phyloP scores from a whole-genome alignment of 2,113 vertebrate genomes.

The Cryptotis parvus region DNA sequence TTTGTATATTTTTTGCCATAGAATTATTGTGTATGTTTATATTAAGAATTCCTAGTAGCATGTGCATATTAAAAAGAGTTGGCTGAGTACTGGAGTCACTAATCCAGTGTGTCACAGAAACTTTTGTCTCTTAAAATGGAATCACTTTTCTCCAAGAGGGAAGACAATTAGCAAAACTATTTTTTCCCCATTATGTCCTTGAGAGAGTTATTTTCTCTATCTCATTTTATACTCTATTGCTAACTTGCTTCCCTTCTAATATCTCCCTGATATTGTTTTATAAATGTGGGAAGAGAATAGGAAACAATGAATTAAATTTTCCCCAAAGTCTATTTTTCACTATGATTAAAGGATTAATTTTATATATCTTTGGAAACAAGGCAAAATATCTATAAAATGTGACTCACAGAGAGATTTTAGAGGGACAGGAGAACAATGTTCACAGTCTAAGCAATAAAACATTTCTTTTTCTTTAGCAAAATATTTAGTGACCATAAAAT shows the following conservation, averaged over 20 bases:
- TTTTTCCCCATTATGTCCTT: neutral
- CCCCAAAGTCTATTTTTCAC: no score
- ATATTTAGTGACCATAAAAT: no score
- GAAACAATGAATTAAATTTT: neutral
- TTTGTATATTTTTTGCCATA: neutral
- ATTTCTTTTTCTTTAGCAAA: no score
- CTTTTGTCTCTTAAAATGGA: neutral
- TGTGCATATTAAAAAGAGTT: neutral
- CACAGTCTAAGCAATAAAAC: conserved; percentile 18
- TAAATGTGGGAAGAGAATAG: neutral
- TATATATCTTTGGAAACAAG: conserved; percentile 41
- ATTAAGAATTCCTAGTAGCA: neutral
- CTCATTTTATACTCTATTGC: neutral
- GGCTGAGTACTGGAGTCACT: neutral
- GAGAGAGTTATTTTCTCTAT: neutral
- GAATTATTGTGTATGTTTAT: neutral
- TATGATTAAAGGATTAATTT: conserved; percentile 13
- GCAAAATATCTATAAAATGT: conserved; percentile 33
- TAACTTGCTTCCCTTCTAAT: neutral
- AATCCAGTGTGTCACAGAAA: neutral
- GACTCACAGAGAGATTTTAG: neutral
- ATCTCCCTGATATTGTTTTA: neutral
- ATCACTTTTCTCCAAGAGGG: neutral
- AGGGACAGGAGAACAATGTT: neutral
- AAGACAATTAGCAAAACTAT: neutral